These are phyloP conservation scores for Drosophila multiciliata DNA, from an alignment of 2,888 invertebrate genomes.

Conservation along the genomic window DNA sequence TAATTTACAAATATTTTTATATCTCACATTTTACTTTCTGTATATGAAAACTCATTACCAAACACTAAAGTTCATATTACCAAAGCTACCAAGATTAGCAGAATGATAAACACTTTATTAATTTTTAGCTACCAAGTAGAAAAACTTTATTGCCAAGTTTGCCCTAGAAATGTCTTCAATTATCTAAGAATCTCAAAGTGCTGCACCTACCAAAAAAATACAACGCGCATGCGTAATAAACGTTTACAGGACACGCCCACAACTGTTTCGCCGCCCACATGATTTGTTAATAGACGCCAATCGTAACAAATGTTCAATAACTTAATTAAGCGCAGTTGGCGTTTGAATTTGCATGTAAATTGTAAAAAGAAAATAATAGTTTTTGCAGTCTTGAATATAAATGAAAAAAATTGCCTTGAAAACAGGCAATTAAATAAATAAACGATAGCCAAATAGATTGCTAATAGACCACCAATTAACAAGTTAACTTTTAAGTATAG, in stretches of 20 bases:
- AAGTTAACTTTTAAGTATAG: constrained; percentile 39
- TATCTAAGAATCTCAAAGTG: constrained; percentile 52
- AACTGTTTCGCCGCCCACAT: constrained; percentile 18
- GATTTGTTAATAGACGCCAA: constrained; percentile 27
- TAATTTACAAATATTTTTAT: not conserved
- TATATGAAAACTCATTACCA: not conserved
- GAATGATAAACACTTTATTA: not conserved
- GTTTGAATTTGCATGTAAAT: constrained; percentile 48
- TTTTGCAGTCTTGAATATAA: not conserved
- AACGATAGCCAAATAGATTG: constrained; percentile 21
- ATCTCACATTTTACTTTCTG: no score
- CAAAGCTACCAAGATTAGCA: not conserved
- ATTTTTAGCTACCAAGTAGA: not conserved
- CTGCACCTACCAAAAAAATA: constrained; percentile 49
- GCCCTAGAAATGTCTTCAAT: constrained; percentile 55
- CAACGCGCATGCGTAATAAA: constrained; percentile 40
- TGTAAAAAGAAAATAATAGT: constrained; percentile 16
- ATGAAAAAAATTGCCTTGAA: constrained; percentile 14
- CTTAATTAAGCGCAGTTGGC: constrained; percentile 63
- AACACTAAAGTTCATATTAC: not conserved
- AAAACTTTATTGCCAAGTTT: not conserved
- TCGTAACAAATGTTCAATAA: constrained; percentile 60
- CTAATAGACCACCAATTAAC: constrained; percentile 47
- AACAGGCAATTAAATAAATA: constrained; percentile 37
- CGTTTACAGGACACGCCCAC: constrained; percentile 20